Conservation (phyloP, 2,888 invertebrate genomes). For the Acronicta leporina region DNA sequence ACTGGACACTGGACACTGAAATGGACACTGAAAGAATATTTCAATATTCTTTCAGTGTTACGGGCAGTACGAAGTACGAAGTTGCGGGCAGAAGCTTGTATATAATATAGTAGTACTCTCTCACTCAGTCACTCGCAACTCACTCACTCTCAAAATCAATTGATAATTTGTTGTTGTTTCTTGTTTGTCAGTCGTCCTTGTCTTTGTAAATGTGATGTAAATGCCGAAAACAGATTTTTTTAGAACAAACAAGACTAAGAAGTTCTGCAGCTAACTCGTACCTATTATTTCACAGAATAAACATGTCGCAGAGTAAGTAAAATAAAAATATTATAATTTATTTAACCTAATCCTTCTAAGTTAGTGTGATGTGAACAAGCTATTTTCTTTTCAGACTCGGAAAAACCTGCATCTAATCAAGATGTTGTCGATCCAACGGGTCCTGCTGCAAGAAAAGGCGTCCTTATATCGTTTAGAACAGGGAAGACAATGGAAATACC, state of each 20-base stretch:
- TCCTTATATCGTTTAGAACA: slow-evolving; percentile 94
- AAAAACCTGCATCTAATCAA: slow-evolving; percentile 77
- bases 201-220: no score
- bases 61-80: no score
- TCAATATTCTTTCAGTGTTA: no score
- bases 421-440: slow-evolving; percentile 92
- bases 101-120: no score
- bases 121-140: no score
- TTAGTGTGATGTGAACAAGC: neutral
- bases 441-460: slow-evolving; percentile 94
- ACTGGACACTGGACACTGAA: no score
- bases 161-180: no score
- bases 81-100: no score
- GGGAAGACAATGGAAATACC: slow-evolving; percentile 96
- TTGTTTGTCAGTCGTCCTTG: no score
- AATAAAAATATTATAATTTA: neutral
- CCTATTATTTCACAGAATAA: slow-evolving; percentile 10
- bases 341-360: neutral
- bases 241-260: neutral
- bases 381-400: slow-evolving; percentile 74
- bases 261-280: neutral
- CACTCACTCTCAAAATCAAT: no score
- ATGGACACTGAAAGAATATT: no score
- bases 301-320: slow-evolving; percentile 80
- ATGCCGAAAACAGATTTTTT: neutral